Evolutionary conservation across 2,888 invertebrate species (phyloP), one percentile per base, ranked within the genome.

Genomic region (Leptinotarsa haldemani): DNA sequence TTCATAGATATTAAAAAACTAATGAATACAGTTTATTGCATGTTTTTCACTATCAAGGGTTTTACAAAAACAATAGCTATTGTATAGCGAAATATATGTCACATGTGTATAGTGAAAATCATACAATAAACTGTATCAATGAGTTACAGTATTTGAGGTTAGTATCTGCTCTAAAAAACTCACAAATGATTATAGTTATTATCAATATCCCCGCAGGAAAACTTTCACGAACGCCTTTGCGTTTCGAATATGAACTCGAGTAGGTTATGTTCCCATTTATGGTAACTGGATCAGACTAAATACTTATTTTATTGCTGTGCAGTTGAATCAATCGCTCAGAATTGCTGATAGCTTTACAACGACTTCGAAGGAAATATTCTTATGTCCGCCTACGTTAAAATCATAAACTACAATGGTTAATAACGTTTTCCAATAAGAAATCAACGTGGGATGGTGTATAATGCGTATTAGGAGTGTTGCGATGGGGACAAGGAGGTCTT

Each of bases 201-300:
- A 9, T 12, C 40, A 40, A 9, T 40, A 40, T 40, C 9, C 9
- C 40, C 40, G 0, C 40, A 40, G 40, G 40, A 40, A 40, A 40
- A 40, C 40, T 40, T 40, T 40, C 40, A 40, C 40, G 40, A 40
- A 40, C 40, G 40, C 12, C 40, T 40, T 40, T 40, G 40, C 40
- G 40, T 40, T 40, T 40, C 40, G 1, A 40, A 40, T 40, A 40
- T 40, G 40, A 40, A 40, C 40, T 40, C 40, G 74, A 71, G 79
- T 79, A 77, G 79, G 79, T 77, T 78, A 77, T 73, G 74, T 70
- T 71, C 40, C 78, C 79, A 73, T 79, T 72, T 79, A 77, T 68
- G 74, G 79, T 67, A 79, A 79, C 77, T 72, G 77, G 70, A 77
- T 77, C 73, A 75, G 76, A 77, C 73, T 71, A 70, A 73, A 74